Base-by-base conservation (phyloP, 2,888 invertebrate species). In the Polydrusus cervinus region DNA sequence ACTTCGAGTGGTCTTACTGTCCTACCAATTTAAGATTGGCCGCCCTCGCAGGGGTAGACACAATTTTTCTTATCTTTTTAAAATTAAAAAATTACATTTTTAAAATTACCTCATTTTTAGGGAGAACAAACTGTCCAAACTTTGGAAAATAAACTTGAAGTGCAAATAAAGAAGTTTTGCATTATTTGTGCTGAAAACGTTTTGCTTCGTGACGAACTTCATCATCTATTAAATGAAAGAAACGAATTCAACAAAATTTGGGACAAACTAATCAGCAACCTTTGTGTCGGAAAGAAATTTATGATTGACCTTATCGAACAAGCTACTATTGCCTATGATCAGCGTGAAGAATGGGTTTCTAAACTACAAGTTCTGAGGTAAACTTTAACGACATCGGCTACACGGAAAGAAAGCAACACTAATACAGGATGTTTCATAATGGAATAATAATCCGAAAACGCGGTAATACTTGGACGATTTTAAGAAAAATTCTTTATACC, bases 271-370 rank as follows among this genome's bases (percentile, higher is more conserved):
- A 92, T 94, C 45, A 91, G 91, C 55, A 92, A 94, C 68, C 89
- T 96, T 66, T 92, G 92, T 83, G 90, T 92, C 45, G 94, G 96
- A 0, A 95, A 97, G 83, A 92, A 93, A 72, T 92, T 94, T 82
- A 95, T 96, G 85, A 90, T 95, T 80, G 96, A 96, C 83, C 88
- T 96, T 74, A 94, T 97, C 75, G 97, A 97, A 82, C 94, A 95
- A 81, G 95, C 97, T 0, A 97, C 96, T n/a, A 89, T 93, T 47
- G 95, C 97, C 0, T 97, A 96, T 84, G 96, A 97, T 87, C 95
- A 96, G 86, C 90, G 97, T 77, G 96, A 94, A 85, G 93, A 94
- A 84, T 91, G 94, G 87, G 92, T 94, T 82, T 90, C 92, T 72
- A 97, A 96, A 86, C 89, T 97, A 65, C 91, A 94, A 78, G 92